Conservation (phyloP, 2,797 vertebrate genomes). For the Sebastes aleutianus region DNA sequence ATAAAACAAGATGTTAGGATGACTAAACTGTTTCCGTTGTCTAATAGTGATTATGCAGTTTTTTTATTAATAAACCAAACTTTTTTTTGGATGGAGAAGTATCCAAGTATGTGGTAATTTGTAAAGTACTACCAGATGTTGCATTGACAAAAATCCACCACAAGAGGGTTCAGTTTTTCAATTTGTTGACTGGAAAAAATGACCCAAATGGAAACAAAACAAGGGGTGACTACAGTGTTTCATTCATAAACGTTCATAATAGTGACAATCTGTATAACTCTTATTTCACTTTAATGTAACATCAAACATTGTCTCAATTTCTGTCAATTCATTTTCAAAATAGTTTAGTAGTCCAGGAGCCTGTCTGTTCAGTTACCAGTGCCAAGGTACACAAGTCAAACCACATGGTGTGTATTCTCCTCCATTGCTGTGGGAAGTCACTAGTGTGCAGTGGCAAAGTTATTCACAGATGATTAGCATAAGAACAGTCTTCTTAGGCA, state of each 20-base stretch:
- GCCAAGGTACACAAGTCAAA: not conserved
- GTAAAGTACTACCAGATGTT: not conserved
- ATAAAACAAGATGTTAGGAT: not conserved
- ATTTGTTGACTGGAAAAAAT: not conserved
- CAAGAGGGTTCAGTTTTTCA: slow-evolving; percentile 14
- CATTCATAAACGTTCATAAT: not conserved
- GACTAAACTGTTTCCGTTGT: not conserved
- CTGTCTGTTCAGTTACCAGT: not conserved
- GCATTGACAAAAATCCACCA: slow-evolving; percentile 27
- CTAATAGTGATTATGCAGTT: not conserved
- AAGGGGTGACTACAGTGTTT: not conserved
- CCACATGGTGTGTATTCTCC: not conserved
- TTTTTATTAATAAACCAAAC: not conserved
- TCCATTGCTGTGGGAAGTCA: not conserved
- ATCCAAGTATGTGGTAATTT: not conserved
- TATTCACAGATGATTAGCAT: not conserved
- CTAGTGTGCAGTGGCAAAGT: not conserved
- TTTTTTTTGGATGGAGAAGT: not conserved
- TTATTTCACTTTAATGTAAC: not conserved
- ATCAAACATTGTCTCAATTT: not conserved
- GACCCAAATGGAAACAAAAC: not conserved
- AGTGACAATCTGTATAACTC: not conserved
- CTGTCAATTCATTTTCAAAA: not conserved
- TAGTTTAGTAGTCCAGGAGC: not conserved
- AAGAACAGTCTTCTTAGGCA: not conserved